Conservation (phyloP, 2,113 vertebrate genomes). For the Paradoxurus hermaphroditus region DNA sequence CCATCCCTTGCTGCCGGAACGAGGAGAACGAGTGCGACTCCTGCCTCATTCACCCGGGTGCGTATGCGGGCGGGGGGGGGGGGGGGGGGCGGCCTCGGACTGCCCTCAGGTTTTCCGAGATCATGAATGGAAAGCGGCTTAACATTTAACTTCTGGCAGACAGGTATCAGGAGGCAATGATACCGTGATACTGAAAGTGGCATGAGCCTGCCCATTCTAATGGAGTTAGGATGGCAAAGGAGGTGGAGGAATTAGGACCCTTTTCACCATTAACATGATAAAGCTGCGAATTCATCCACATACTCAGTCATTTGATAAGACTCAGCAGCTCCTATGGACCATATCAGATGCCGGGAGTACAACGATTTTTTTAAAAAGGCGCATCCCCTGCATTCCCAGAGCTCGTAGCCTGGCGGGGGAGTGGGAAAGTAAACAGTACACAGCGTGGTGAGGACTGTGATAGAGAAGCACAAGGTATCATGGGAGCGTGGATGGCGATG, state of each 20-base stretch:
- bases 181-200: not conserved
- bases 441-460: not conserved
- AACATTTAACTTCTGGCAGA: not conserved
- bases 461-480: not conserved
- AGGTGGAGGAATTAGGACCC: not conserved
- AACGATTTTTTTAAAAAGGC: not conserved
- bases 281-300: not conserved
- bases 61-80: too few relatives aligned
- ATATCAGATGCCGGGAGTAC: not conserved
- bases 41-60: conserved; percentile 97
- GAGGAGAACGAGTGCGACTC: conserved; percentile 96
- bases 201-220: not conserved
- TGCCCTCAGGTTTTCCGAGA: not conserved
- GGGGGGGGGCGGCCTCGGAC: fast-evolving
- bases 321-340: not conserved
- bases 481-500: not conserved
- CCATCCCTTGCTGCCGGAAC: conserved; percentile 97
- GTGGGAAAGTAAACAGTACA: not conserved
- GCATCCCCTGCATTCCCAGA: not conserved
- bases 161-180: not conserved
- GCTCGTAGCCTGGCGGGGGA: not conserved
- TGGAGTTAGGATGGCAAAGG: too few relatives aligned
- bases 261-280: not conserved
- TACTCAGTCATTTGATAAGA: not conserved
- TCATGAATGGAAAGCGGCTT: not conserved